A percentile compares a stretch with the other conserved stretches of the same genome.
phyloP scores from a whole-genome alignment of 2,797 vertebrate species.

The Mareca strepera region DNA sequence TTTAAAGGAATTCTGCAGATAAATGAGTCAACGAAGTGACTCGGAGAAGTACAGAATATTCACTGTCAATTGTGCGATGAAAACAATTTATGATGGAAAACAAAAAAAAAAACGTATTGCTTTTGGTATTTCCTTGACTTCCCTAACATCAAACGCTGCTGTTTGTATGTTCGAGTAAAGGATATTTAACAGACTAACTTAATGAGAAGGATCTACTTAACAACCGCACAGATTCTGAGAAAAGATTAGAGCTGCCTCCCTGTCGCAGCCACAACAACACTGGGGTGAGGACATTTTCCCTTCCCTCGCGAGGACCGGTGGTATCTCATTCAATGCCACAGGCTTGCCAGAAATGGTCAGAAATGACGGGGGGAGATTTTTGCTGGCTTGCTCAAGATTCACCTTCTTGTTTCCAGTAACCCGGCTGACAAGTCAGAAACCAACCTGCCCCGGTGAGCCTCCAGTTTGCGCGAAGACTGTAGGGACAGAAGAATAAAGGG shows the following conservation, averaged over 20 bases:
- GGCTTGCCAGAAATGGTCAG: not conserved
- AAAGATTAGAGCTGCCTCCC: not conserved
- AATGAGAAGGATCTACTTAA: not conserved
- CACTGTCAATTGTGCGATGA: not conserved
- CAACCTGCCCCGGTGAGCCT: not conserved
- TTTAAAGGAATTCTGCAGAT: conserved; percentile 63
- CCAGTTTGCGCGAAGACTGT: not conserved
- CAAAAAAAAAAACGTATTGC: not conserved
- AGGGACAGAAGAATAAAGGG: not conserved
- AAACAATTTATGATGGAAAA: conserved; percentile 7
- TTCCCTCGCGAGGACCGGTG: not conserved
- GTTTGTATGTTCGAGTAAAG: not conserved
- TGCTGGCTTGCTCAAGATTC: not conserved
- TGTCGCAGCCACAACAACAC: not conserved
- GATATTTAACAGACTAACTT: not conserved
- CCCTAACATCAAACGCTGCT: not conserved
- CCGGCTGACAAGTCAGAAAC: not conserved
- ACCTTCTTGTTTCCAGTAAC: not conserved
- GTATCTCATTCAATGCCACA: not conserved
- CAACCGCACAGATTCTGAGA: not conserved
- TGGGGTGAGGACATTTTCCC: fast-evolving
- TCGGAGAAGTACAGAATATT: not conserved
- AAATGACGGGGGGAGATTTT: not conserved
- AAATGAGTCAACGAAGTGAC: conserved; percentile 40
- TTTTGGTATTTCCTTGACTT: conserved; percentile 16